Evolutionary conservation across 2,888 invertebrate genomes (phyloP).

Genomic region (Agrochola lota): DNA sequence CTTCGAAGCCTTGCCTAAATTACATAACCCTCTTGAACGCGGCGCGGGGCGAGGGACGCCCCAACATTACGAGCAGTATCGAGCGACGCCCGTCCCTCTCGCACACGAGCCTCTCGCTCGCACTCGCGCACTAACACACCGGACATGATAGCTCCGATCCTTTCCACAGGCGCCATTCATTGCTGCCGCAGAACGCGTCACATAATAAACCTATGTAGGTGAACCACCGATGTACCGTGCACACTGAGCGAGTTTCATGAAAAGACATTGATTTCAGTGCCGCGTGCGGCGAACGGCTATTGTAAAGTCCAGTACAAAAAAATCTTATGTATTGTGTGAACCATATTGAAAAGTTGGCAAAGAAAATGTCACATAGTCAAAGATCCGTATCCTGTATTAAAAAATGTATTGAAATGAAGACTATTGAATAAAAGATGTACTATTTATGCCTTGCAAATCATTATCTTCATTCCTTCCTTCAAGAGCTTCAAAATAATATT

Average conservation of each 20-base stretch:
- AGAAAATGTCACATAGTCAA: constrained; percentile 7
- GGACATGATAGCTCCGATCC: constrained; percentile 70
- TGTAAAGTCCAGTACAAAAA: constrained; percentile 54
- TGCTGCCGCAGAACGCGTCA: constrained; percentile 68
- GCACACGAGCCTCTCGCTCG: constrained; percentile 52
- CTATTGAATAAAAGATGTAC: neutral
- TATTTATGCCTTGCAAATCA: neutral
- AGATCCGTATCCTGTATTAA: neutral
- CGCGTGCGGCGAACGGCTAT: constrained; percentile 66
- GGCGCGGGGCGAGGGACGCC: constrained; percentile 74
- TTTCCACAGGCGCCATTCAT: constrained; percentile 74
- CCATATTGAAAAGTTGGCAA: constrained; percentile 23
- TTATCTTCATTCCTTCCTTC: neutral
- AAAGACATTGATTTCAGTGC: constrained; percentile 69
- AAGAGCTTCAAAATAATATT: constrained; percentile 8
- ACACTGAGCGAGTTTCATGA: constrained; percentile 64
- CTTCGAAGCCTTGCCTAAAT: constrained; percentile 65
- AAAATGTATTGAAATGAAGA: neutral
- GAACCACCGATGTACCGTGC: constrained; percentile 71
- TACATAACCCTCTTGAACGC: constrained; percentile 75
- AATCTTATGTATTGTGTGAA: constrained; percentile 41
- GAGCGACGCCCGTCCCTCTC: constrained; percentile 77
- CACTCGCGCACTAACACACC: constrained; percentile 61
- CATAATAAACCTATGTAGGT: constrained; percentile 68
- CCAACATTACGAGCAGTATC: constrained; percentile 80